Conservation (phyloP, 1,140 invertebrate genomes). For the Patella vulgata region DNA sequence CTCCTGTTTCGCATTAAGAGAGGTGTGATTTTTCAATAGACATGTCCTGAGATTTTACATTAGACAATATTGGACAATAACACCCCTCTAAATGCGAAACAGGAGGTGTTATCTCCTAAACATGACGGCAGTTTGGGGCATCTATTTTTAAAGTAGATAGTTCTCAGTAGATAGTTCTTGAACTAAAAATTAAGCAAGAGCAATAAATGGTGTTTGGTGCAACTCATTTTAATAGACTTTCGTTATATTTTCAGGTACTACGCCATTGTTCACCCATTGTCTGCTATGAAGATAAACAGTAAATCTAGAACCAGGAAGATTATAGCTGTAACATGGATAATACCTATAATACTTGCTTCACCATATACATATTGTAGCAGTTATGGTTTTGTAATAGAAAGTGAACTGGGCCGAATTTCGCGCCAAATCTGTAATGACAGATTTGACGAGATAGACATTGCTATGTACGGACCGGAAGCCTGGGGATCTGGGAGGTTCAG, state of each 20-base stretch:
- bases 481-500: slow-evolving; percentile 54
- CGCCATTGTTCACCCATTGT: slow-evolving; percentile 69
- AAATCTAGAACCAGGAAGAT: slow-evolving; percentile 64
- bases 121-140: no score
- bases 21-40: no score
- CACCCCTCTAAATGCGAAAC: no score
- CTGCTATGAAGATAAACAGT: slow-evolving; percentile 64
- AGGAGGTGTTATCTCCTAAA: no score
- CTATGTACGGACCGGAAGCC: slow-evolving; percentile 36
- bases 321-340: slow-evolving; percentile 65
- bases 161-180: no score
- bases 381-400: slow-evolving; percentile 53
- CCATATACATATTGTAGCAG: slow-evolving; percentile 62
- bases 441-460: slow-evolving; percentile 57
- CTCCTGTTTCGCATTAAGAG: no score
- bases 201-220: no score
- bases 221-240: no score
- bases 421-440: slow-evolving; percentile 64
- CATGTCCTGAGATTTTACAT: no score
- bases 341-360: slow-evolving; percentile 61
- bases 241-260: slow-evolving; percentile 65
- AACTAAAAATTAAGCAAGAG: no score
- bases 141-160: no score
- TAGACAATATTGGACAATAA: no score
- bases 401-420: slow-evolving; percentile 58